Conservation (phyloP, 2,888 invertebrate species). For the Andrena dorsata region DNA sequence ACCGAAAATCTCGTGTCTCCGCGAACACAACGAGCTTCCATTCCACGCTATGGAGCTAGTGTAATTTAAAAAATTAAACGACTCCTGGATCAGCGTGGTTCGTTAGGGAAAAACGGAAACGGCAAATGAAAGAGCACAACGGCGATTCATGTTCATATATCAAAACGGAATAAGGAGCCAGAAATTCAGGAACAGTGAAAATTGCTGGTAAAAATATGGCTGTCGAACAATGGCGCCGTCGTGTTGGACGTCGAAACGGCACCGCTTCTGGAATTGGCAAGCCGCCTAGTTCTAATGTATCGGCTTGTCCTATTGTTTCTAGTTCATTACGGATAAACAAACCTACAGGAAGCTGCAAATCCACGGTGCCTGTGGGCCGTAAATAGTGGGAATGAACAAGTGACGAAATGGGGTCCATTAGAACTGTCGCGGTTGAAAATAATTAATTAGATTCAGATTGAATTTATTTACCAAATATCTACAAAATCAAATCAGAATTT, state of each 20-base stretch:
- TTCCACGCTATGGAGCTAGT: neutral
- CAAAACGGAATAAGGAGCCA: slow-evolving; percentile 8
- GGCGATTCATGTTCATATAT: slow-evolving; percentile 12
- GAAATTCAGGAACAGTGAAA: slow-evolving; percentile 13
- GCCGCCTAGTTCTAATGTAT: slow-evolving; percentile 53
- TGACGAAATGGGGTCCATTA: neutral
- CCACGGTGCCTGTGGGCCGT: neutral
- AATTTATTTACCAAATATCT: neutral
- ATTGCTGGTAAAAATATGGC: slow-evolving; percentile 34
- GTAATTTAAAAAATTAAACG: neutral
- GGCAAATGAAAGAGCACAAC: neutral
- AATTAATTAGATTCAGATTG: too few relatives aligned
- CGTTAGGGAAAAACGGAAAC: neutral
- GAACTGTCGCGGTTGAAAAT: too few relatives aligned
- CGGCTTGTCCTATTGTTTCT: slow-evolving; percentile 49
- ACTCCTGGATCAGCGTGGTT: neutral
- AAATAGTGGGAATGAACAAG: neutral
- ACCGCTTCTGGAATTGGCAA: slow-evolving; percentile 48
- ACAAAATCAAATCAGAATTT: too few relatives aligned
- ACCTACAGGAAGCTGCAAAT: neutral
- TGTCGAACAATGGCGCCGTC: slow-evolving; percentile 45
- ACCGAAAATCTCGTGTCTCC: neutral
- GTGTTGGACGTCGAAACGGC: slow-evolving; percentile 28
- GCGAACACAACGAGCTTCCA: neutral
- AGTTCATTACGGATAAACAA: slow-evolving; percentile 52